Conservation (phyloP, 1,140 invertebrate species). For the Myzus persicae region DNA sequence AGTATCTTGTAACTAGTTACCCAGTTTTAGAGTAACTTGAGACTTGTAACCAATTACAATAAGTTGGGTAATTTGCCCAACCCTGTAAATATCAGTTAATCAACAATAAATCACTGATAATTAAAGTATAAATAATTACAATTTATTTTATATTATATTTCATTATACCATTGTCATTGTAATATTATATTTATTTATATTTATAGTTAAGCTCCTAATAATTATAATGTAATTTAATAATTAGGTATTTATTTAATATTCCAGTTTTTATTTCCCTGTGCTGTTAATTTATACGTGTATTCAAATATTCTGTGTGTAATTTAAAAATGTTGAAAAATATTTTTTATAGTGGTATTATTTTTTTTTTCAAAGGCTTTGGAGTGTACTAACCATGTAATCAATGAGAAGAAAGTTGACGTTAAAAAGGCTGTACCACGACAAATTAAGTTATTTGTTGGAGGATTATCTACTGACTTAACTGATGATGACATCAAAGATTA, state of each 20-base stretch:
- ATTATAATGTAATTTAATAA: not conserved
- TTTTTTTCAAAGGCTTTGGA: constrained; percentile 71
- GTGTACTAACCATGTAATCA: constrained; percentile 87
- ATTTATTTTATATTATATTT: too few species aligned
- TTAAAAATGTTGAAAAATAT: too few species aligned
- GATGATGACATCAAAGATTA: constrained; percentile 93
- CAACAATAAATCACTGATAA: not conserved
- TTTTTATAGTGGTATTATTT: too few species aligned
- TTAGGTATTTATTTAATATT: too few species aligned
- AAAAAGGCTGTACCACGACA: constrained; percentile 93
- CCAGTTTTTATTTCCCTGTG: too few species aligned
- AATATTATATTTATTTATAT: too few species aligned
- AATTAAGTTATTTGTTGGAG: constrained; percentile 95
- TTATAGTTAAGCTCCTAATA: not conserved
- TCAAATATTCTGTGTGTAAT: too few species aligned
- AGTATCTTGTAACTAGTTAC: not conserved
- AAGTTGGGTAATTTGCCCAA: not conserved
- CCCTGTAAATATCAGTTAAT: too few species aligned
- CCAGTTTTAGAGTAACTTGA: not conserved
- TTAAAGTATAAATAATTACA: not conserved
- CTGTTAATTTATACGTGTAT: too few species aligned
- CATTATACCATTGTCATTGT: too few species aligned
- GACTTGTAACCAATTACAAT: not conserved
- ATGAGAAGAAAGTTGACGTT: constrained; percentile 92
- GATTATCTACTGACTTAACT: constrained; percentile 84